Conservation (phyloP, 2,113 vertebrate genomes). For the Odontesthes bonariensis region DNA sequence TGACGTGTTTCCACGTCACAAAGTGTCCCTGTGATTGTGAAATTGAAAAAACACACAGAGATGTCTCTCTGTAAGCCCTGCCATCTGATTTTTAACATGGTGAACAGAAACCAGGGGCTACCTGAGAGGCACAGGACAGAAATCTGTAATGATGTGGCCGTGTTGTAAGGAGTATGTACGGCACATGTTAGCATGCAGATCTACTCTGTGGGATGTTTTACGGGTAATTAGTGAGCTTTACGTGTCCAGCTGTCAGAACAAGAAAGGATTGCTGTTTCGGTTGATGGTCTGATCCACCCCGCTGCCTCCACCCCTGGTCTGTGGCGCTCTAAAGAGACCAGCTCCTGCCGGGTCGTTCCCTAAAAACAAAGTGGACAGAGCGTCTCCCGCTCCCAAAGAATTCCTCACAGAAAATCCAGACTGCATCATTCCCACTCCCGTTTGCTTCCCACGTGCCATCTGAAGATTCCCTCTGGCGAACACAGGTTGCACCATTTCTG, state of each 20-base stretch:
- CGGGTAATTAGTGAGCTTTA: not conserved
- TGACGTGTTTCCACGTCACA: no score
- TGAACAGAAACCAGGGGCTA: not conserved
- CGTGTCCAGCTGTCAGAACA: slow-evolving; percentile 28
- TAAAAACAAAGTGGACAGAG: slow-evolving; percentile 21
- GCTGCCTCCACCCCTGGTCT: slow-evolving; percentile 2
- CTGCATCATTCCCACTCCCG: slow-evolving; percentile 32
- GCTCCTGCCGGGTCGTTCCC: slow-evolving; percentile 14
- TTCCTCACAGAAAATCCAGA: slow-evolving; percentile 41
- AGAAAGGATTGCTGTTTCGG: slow-evolving; percentile 59
- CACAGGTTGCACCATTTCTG: slow-evolving; percentile 41
- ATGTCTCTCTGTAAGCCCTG: not conserved
- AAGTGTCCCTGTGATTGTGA: not conserved
- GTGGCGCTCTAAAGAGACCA: not conserved
- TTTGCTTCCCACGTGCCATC: not conserved
- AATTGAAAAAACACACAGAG: not conserved
- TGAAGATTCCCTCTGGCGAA: slow-evolving; percentile 35
- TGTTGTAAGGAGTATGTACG: not conserved
- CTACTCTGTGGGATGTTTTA: not conserved
- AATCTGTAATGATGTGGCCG: not conserved
- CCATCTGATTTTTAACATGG: no score
- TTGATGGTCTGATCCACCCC: not conserved
- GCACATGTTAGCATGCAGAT: slow-evolving; percentile 10
- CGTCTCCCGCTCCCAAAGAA: slow-evolving; percentile 16
- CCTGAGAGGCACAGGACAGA: not conserved